Evolutionary conservation across 1,140 invertebrate species (phyloP), one percentile per base, ranked within the genome.

Genomic region (Cotesia chilonis): DNA sequence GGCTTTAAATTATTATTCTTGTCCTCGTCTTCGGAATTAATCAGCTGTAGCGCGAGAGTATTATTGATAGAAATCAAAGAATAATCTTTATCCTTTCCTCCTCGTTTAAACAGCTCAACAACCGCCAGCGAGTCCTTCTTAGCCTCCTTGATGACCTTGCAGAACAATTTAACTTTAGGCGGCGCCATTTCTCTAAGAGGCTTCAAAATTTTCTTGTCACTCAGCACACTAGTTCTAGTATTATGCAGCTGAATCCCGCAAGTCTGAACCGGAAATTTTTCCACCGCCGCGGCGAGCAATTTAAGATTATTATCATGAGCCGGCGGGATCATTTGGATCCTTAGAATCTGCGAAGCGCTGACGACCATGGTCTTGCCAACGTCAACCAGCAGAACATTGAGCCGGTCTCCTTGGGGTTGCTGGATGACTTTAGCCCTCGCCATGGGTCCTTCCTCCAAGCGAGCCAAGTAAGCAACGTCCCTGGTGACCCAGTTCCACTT

Each of bases 41-140:
- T 72, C 4, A 72, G 66, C 76, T 91, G 88, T 65, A 90, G 79
- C 52, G 81, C 78, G 7, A 92, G 84, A 36, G 89, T 89, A 70
- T 88, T 87, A 82, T 92, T 92, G 65, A 92, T 88, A 51, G 90
- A 91, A 55, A 89, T 88, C 68, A 92, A 82, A 20, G 88, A 85
- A 71, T 90, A 88, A 55, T 88, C 85, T 6, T 87, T 85, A 51
- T 85, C 81, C 57, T 86, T 85, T 78, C 91, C 83, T 28, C 28
- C 28, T 2, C 28, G 28, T 74, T 89, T 90, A 75, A 91, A 91
- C 47, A 92, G 85, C 77, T 92, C 90, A 3, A 91, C 90, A 47
- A 85, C 73, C 6, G 89, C 86, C 36, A 79, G 28, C 10, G 76
- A 59, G 4, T 57, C 57, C 10, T 76, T 68, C 10, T 76, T 68